Evolutionary conservation across 2,888 invertebrate genomes (phyloP).

Genomic region (Blastobasis adustella): DNA sequence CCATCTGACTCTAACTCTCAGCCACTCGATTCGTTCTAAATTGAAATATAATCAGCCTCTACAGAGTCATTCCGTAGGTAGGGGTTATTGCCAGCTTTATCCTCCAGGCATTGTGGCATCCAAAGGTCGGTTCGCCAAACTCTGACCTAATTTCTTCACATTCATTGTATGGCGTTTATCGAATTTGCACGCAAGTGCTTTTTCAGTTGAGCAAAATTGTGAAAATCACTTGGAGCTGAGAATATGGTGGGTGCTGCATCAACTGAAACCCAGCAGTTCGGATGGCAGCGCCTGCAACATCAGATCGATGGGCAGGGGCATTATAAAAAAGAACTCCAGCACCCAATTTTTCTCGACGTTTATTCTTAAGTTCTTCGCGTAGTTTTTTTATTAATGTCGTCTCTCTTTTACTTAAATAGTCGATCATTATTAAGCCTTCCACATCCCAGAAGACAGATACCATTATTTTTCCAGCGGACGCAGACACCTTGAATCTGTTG

Average conservation of each 20-base stretch:
- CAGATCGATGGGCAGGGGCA: not conserved
- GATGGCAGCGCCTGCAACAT: not conserved
- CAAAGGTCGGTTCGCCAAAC: no score
- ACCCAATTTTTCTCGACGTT: not conserved
- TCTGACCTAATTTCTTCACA: no score
- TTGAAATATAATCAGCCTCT: no score
- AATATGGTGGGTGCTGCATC: not conserved
- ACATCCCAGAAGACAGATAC: not conserved
- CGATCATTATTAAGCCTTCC: not conserved
- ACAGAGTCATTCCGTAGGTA: no score
- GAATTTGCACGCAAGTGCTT: no score
- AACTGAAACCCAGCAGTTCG: not conserved
- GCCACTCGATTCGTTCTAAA: no score
- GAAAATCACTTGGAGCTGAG: not conserved
- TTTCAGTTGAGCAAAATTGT: not conserved
- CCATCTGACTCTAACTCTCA: no score
- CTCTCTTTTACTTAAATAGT: not conserved
- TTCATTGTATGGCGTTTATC: no score
- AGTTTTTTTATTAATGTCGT: not conserved
- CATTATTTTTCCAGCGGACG: not conserved
- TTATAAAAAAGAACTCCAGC: not conserved
- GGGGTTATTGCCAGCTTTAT: no score
- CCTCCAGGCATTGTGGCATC: no score
- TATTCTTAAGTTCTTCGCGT: not conserved
- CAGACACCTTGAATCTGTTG: not conserved